Percentiles rank a stretch among this genome's conserved stretches.
Conservation (phyloP, 2,113 vertebrate species). For the Oceanites oceanicus region DNA sequence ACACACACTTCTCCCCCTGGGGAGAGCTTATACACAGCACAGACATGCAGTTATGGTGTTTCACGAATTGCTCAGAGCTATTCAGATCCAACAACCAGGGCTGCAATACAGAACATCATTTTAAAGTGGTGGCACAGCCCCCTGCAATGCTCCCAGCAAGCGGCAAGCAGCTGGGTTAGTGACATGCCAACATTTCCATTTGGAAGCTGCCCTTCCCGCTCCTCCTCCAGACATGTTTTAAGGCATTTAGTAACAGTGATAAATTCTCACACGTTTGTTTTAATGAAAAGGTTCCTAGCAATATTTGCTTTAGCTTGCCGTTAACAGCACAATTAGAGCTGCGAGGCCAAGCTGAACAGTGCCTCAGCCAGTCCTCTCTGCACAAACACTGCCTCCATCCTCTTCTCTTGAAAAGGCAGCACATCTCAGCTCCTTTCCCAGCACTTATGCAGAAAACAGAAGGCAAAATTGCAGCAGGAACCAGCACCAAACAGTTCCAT, state of each 20-base stretch:
- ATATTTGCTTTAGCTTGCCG: neutral
- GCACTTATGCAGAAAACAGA: neutral
- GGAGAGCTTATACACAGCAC: constrained; percentile 13
- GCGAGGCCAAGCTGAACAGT: neutral
- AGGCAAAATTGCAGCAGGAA: neutral
- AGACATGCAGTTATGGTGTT: neutral
- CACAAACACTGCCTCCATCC: neutral
- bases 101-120: neutral
- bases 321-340: neutral
- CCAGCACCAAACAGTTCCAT: neutral
- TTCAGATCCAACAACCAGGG: neutral
- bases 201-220: neutral
- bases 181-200: neutral
- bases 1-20: constrained; percentile 8
- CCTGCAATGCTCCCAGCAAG: neutral
- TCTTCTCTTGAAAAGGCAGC: neutral
- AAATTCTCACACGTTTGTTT: neutral
- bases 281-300: neutral
- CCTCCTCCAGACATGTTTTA: neutral
- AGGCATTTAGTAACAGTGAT: neutral
- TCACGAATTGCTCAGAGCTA: neutral
- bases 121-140: neutral
- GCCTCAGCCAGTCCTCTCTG: neutral
- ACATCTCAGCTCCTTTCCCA: neutral
- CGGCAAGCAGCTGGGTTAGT: neutral